Conservation (phyloP, 1,140 invertebrate species). For the Ruditapes philippinarum region DNA sequence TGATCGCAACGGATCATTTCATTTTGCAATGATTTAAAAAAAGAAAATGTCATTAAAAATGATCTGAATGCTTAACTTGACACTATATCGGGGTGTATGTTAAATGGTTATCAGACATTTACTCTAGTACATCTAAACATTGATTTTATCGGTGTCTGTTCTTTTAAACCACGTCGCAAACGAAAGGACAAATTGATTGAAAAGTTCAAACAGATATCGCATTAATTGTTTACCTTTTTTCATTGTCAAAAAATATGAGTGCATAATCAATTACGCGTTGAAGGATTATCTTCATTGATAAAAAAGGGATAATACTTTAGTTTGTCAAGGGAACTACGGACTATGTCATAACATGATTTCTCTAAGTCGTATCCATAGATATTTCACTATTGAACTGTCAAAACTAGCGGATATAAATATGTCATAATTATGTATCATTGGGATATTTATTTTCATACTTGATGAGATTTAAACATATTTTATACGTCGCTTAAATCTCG, state of each 20-base stretch:
- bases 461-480: too few species aligned
- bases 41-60: conserved; percentile 11
- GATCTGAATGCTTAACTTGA: neutral
- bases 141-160: neutral
- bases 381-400: neutral
- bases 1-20: neutral
- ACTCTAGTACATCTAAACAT: neutral
- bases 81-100: neutral
- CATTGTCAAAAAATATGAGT: neutral
- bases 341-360: neutral
- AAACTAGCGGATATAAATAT: neutral
- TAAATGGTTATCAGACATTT: neutral
- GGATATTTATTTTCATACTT: too few species aligned
- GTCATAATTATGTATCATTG: too few species aligned
- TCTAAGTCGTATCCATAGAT: neutral
- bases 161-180: neutral
- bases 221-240: neutral
- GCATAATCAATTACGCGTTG: neutral
- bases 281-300: neutral
- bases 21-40: neutral
- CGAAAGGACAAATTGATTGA: neutral
- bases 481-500: too few species aligned
- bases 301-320: neutral
- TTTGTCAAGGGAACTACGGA: neutral
- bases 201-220: neutral